These are phyloP conservation scores for Macrotrachela quadricornifera DNA, from an alignment of 1,140 invertebrate species.

Conservation along the genomic window DNA sequence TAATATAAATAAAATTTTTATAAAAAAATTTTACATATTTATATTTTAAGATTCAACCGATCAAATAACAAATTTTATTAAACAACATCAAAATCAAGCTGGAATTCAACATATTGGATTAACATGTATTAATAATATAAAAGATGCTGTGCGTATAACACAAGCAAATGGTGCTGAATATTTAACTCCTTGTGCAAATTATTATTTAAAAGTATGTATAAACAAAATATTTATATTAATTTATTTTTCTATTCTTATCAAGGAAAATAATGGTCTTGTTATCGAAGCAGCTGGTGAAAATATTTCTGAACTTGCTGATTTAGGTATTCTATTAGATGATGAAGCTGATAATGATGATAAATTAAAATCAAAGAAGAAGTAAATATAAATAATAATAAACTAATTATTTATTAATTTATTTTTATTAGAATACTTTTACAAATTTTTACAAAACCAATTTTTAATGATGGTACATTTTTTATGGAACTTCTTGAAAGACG, in stretches of 20 bases:
- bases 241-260: too few species aligned
- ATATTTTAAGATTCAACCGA: too few species aligned
- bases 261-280: too few species aligned
- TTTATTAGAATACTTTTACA: slow-evolving; percentile 33
- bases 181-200: too few species aligned
- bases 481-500: slow-evolving; percentile 34
- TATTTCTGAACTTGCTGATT: not conserved
- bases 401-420: not conserved
- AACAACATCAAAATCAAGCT: slow-evolving; percentile 8
- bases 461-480: slow-evolving; percentile 34
- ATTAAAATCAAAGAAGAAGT: not conserved
- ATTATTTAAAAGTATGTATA: too few species aligned
- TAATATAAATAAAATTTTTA: too few species aligned
- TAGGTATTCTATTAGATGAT: slow-evolving; percentile 26
- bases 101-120: slow-evolving; percentile 13
- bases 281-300: not conserved
- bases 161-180: not conserved
- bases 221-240: too few species aligned
- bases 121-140: not conserved
- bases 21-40: too few species aligned
- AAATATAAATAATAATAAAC: not conserved
- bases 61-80: too few species aligned
- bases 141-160: slow-evolving; percentile 7
- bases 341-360: slow-evolving; percentile 18
- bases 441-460: slow-evolving; percentile 35